Evolutionary conservation across 2,888 invertebrate species (phyloP).

Genomic region (Petrophora chlorosata): DNA sequence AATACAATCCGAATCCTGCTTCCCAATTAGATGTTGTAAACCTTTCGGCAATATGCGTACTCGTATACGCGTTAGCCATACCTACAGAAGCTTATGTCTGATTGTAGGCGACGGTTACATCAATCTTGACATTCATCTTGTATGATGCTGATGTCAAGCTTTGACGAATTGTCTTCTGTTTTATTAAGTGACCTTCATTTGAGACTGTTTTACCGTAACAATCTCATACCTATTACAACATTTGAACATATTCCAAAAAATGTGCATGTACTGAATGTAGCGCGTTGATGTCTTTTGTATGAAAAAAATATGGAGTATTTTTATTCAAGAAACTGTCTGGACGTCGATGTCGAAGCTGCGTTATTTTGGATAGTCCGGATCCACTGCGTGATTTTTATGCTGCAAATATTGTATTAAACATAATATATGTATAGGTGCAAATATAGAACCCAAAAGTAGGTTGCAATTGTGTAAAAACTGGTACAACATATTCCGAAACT

Average conservation of each 20-base stretch:
- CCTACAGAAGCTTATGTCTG: conserved; percentile 1
- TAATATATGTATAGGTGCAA: too few species aligned
- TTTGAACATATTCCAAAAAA: conserved; percentile 25
- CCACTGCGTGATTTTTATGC: too few species aligned
- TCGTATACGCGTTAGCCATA: conserved; percentile 7
- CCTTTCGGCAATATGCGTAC: conserved; percentile 9
- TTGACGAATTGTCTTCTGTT: conserved; percentile 24
- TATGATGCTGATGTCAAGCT: conserved; percentile 22
- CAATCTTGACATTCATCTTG: conserved; percentile 20
- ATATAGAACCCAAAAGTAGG: background rate
- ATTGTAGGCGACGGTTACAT: conserved; percentile 14
- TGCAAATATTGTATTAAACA: too few species aligned
- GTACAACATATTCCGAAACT: background rate
- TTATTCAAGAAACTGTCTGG: too few species aligned
- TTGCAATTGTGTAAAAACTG: background rate
- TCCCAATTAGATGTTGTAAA: conserved; percentile 20
- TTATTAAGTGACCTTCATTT: conserved; percentile 17
- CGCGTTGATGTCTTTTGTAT: conserved; percentile 73
- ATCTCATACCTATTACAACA: conserved; percentile 14
- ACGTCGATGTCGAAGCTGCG: too few species aligned
- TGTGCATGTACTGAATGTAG: conserved; percentile 17
- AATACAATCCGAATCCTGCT: conserved; percentile 34
- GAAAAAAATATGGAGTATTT: too few species aligned
- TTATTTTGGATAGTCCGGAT: too few species aligned
- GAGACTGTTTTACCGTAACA: conserved; percentile 15